Evolutionary conservation across 64 coral and sea anemone species (phyloP), one percentile per base, ranked within the genome.

Genomic region (Dendrophyllia cribrosa): DNA sequence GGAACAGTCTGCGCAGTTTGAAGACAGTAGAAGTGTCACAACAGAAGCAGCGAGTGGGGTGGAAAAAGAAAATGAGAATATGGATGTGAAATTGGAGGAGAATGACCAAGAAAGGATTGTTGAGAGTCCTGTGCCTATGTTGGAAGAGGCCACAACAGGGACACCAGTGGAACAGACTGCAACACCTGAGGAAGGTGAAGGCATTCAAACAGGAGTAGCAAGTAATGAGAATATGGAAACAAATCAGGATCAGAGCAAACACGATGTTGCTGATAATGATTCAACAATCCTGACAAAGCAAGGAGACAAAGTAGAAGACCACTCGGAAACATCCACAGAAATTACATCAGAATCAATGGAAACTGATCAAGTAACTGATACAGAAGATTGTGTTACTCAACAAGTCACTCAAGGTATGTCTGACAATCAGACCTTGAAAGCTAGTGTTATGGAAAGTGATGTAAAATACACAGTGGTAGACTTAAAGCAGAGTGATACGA

Each of bases 141-240:
- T 82, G 6, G 23, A 63, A 19, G 58, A 61, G 14, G 14, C 24
- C 26, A 12, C 24, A 6, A 11, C 5, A 47, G 55, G 19, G 1
- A 55, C 13, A 43, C 9, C 23, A 63, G 58, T 20, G 5, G 78
- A 82, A 43, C 23, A 20, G 6, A 43, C 25, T 4, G 12, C 72
- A 75, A 25, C 9, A 43, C 72, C 14, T 19, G 17, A 17, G 72
- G 11, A 2, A 43, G 58, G 17, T 9, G 13, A 43, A 63, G 34
- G 78, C 13, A 14, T 47, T 25, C 26, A 60, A 2, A 46, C 11
- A 20, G 78, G 16, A 51, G 4, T 50, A 51, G 52, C 8, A 46
- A 75, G 64, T 63, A 44, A 13, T 43, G 70, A 88, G 45, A 88
- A 70, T 0, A 74, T 68, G 43, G 64, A 83, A 71, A 59, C 9